These are phyloP conservation scores for Drosophila willistoni DNA, from an alignment of 1,140 invertebrate genomes.

Conservation along the genomic window DNA sequence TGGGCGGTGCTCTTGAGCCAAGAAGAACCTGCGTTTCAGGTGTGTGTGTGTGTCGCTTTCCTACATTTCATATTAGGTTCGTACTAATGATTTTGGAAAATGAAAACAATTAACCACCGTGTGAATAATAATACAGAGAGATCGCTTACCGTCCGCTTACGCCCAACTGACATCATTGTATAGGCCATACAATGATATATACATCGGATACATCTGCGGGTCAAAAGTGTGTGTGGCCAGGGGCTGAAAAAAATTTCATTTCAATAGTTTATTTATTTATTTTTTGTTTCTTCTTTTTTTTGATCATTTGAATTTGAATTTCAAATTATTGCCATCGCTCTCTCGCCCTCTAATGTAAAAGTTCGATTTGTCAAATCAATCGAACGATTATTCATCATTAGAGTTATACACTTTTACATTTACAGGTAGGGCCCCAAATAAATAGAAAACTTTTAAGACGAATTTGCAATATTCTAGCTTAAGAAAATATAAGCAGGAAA, in stretches of 20 bases:
- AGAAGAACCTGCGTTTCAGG: slow-evolving; percentile 5
- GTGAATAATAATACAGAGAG: slow-evolving; percentile 67
- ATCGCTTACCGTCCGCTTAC: slow-evolving; percentile 34
- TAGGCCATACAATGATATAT: slow-evolving; percentile 13
- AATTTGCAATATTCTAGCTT: not conserved
- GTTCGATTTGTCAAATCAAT: slow-evolving; percentile 63
- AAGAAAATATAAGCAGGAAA: too few relatives aligned
- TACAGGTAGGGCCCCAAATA: not conserved
- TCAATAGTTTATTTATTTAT: slow-evolving; percentile 38
- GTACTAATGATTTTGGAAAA: slow-evolving; percentile 69
- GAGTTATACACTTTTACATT: not conserved
- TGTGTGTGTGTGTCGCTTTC: not conserved
- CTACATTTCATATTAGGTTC: not conserved
- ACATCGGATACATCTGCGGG: slow-evolving; percentile 33
- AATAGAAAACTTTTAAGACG: not conserved
- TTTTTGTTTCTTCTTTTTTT: not conserved
- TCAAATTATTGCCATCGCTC: slow-evolving; percentile 62
- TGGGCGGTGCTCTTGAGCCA: slow-evolving; percentile 6
- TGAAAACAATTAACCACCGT: slow-evolving; percentile 71
- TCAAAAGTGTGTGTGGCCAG: slow-evolving; percentile 45
- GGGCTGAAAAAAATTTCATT: slow-evolving; percentile 44
- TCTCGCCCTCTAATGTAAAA: slow-evolving; percentile 44
- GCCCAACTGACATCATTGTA: slow-evolving; percentile 60
- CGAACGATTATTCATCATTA: slow-evolving; percentile 61
- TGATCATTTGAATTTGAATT: slow-evolving; percentile 47